These are phyloP conservation scores for Nibea coibor DNA, from an alignment of 2,113 vertebrate genomes.

Conservation along the genomic window DNA sequence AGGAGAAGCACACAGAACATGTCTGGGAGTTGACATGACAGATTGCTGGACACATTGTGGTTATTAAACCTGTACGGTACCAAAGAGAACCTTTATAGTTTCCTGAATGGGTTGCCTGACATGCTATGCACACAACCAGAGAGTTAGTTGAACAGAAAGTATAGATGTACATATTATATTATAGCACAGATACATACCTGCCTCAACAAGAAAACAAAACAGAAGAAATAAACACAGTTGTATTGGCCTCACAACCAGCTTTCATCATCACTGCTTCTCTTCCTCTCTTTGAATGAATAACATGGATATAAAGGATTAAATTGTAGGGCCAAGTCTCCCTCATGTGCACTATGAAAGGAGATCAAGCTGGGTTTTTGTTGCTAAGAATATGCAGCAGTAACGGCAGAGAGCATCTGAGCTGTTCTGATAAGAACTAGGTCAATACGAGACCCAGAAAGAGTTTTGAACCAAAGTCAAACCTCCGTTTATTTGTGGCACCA, in stretches of 20 bases:
- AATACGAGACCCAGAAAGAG: slow-evolving; percentile 45
- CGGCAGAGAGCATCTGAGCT: slow-evolving; percentile 35
- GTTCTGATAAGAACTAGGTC: slow-evolving; percentile 62
- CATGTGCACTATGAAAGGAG: slow-evolving; percentile 39
- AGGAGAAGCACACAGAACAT: not conserved
- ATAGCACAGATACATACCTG: not conserved
- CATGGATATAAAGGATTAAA: slow-evolving; percentile 33
- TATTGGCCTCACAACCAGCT: not conserved
- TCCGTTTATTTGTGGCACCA: slow-evolving; percentile 22
- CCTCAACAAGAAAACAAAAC: not conserved
- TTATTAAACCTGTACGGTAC: no score
- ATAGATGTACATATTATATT: not conserved
- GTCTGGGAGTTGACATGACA: not conserved
- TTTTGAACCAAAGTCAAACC: slow-evolving; percentile 50
- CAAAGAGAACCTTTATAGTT: not conserved
- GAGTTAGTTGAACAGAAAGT: not conserved
- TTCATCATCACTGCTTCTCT: not conserved
- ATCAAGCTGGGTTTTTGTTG: slow-evolving; percentile 50
- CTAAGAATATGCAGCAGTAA: slow-evolving; percentile 59
- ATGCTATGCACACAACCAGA: not conserved
- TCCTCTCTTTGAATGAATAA: slow-evolving; percentile 21
- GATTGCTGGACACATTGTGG: no score
- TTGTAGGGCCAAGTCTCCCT: slow-evolving; percentile 23
- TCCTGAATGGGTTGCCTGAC: not conserved
- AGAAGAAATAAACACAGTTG: slow-evolving; percentile 22